Conservation (phyloP, 1,140 invertebrate species). For the Epicauta chinensis region DNA sequence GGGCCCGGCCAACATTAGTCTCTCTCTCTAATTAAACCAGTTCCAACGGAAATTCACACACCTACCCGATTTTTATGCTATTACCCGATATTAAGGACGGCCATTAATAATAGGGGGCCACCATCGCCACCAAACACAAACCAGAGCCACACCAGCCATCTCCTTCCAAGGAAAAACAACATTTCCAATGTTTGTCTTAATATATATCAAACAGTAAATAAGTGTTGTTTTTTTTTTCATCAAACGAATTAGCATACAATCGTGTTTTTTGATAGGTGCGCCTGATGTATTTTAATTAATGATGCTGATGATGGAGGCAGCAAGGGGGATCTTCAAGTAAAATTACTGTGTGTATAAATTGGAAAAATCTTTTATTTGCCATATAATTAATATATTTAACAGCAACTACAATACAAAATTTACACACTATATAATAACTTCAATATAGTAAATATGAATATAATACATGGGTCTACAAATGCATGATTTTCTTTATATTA, state of each 20-base stretch:
- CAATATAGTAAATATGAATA: conserved; percentile 42
- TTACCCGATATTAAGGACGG: conserved; percentile 14
- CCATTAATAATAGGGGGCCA: conserved; percentile 9
- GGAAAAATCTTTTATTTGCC: conserved; percentile 43
- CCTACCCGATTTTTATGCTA: conserved; percentile 17
- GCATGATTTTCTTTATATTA: conserved; percentile 35
- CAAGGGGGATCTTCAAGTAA: conserved; percentile 2
- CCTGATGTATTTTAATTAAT: not conserved
- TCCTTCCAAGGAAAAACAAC: too few relatives aligned
- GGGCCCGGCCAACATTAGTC: conserved; percentile 16
- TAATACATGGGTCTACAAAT: conserved; percentile 43
- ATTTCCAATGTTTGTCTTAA: too few relatives aligned
- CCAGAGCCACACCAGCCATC: too few relatives aligned
- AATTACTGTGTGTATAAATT: conserved; percentile 28
- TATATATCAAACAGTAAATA: too few relatives aligned
- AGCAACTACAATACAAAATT: conserved; percentile 46
- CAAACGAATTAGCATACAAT: conserved; percentile 2
- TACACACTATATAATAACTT: conserved; percentile 44
- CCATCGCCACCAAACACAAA: too few relatives aligned
- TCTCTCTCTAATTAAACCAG: conserved; percentile 20
- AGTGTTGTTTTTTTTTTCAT: not conserved
- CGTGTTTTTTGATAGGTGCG: not conserved
- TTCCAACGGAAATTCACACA: conserved; percentile 21
- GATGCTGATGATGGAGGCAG: too few relatives aligned
- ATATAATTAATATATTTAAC: conserved; percentile 44